Conservation (phyloP, 2,113 vertebrate species). For the Scopus umbretta region DNA sequence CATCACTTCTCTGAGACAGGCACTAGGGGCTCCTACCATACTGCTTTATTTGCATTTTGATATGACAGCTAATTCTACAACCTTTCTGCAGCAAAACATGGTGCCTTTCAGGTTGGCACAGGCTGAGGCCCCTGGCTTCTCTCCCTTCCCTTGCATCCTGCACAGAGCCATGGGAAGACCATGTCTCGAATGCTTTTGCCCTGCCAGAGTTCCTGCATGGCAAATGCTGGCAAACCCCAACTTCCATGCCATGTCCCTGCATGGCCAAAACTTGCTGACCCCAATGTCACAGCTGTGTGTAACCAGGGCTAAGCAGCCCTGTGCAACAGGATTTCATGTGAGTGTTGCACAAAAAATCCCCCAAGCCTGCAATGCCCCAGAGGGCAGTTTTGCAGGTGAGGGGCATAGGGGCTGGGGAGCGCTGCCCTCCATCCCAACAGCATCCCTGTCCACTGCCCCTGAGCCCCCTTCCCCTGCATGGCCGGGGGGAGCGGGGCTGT, state of each 20-base stretch:
- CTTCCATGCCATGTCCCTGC: neutral
- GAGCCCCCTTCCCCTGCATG: fast-evolving
- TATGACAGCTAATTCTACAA: fast-evolving
- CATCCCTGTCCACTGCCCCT: neutral
- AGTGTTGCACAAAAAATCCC: fast-evolving
- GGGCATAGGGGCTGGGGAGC: neutral
- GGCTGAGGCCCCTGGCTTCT: neutral
- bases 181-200: fast-evolving
- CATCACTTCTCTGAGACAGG: neutral
- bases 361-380: fast-evolving
- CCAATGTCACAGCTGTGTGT: fast-evolving
- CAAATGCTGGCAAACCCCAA: neutral
- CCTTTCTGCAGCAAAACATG: neutral
- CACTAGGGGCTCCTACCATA: neutral
- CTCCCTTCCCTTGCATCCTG: neutral
- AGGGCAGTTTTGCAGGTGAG: neutral
- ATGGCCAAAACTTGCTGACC: neutral
- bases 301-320: neutral
- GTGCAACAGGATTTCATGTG: fast-evolving
- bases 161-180: neutral
- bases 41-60: fast-evolving
- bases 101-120: fast-evolving
- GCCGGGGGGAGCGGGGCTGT: neutral
- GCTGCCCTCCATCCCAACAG: neutral
- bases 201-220: neutral